phyloP scores from a whole-genome alignment of 2,797 vertebrate genomes.

The Psittacula derbiana region DNA sequence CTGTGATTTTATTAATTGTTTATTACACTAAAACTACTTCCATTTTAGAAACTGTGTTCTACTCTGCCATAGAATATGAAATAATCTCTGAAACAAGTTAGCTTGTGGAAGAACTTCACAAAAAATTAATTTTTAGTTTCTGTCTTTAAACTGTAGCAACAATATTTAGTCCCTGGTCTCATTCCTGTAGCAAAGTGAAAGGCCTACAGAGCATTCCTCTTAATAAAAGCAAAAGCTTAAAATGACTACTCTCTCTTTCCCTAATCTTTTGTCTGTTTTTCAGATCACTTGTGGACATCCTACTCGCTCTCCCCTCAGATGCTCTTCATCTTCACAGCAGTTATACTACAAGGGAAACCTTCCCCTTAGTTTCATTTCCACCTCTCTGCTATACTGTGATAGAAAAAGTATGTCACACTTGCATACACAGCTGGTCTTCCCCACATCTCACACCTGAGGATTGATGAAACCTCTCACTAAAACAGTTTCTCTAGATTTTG shows the following conservation, averaged over 20 bases:
- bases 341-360: background rate
- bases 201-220: background rate
- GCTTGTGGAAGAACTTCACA: background rate
- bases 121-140: background rate
- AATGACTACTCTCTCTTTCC: background rate
- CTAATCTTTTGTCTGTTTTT: background rate
- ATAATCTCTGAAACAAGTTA: background rate
- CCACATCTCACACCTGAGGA: background rate
- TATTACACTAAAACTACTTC: background rate
- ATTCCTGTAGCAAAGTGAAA: background rate
- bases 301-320: background rate
- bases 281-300: background rate
- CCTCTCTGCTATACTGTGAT: background rate
- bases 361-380: background rate
- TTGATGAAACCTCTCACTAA: background rate
- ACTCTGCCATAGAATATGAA: background rate
- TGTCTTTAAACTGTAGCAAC: background rate
- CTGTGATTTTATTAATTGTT: background rate
- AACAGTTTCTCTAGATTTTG: background rate
- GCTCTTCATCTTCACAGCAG: background rate
- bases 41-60: background rate
- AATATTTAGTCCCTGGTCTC: background rate
- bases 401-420: background rate
- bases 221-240: background rate
- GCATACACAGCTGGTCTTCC: background rate